phyloP scores from a whole-genome alignment of 1,140 invertebrate genomes.

The Heliconius eleuchia region DNA sequence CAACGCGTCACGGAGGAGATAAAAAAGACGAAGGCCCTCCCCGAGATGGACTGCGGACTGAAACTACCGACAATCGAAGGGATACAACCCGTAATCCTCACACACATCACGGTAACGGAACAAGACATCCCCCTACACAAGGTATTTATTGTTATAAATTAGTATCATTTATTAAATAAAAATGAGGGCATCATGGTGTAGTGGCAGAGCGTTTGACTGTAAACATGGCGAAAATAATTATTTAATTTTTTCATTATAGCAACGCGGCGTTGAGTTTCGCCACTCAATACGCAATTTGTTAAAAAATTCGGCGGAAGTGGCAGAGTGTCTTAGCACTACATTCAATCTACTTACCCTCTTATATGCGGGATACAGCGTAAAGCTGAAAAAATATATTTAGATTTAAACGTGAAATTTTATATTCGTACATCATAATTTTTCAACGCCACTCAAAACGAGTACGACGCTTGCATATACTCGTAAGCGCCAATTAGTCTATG shows the following conservation, averaged over 20 bases:
- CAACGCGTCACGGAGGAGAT: constrained; percentile 61
- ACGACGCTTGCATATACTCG: not conserved
- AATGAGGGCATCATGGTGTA: not conserved
- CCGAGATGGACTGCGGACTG: constrained; percentile 69
- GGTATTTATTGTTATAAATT: constrained; percentile 43
- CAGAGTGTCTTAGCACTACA: not conserved
- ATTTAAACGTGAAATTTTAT: not conserved
- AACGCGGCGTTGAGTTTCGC: not conserved
- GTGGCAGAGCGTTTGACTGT: not conserved
- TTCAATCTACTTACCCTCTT: not conserved
- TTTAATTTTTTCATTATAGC: not conserved
- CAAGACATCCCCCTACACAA: constrained; percentile 70
- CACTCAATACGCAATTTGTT: not conserved
- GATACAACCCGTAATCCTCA: constrained; percentile 53
- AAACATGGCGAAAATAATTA: not conserved
- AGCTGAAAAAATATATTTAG: not conserved
- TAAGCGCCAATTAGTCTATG: constrained; percentile 9
- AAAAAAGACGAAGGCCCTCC: constrained; percentile 48
- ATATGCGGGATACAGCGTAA: not conserved
- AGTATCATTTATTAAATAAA: not conserved
- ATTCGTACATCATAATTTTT: not conserved
- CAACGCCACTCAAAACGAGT: not conserved
- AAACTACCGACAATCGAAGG: constrained; percentile 55
- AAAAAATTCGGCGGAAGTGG: not conserved
- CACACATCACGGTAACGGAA: constrained; percentile 63